Base-by-base conservation (phyloP, 2,113 vertebrate species). In the Arizona elegans region DNA sequence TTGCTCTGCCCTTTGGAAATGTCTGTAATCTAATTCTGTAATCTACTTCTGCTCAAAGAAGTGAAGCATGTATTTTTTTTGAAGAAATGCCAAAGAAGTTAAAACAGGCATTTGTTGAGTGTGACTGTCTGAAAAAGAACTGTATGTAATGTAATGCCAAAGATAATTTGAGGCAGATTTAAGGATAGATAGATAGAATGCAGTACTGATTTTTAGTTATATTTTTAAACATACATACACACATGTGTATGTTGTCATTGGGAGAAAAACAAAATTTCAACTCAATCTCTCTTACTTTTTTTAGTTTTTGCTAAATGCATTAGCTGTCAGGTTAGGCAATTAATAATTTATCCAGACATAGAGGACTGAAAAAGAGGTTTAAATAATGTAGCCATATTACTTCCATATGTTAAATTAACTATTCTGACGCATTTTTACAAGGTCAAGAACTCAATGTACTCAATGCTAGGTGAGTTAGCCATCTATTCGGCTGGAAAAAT, bases 371-470 rank as follows among this genome's bases (percentile, higher is more conserved):
- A 88, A 33, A 75, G 53, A 65, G 43, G 29, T 91, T 91, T 88
- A 26, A 91, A 91, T 89, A 89, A 89, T 93, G 29, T 93, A 55
- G 13, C 88, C 43, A n/a, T 90, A 90, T 86, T 89, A 86, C 52
- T 65, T n/a, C 70, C 56, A 70, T 90, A 89, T 91, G 92, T 92
- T 88, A 90, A 58, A 54, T 88, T 88, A 94, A 53, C 38, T 52
- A 91, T 91, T 55, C 87, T 88, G 65, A 33, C 29, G 55, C 54
- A 92, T 91, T 12, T 54, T 88, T 81, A 88, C 9, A 23, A 86
- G 65, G 87, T 86, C 81, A 89, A 88, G 92, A 92, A 93, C 33
- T 55, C 56, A 88, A 11, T 62, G 29, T 92, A 52, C 47, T 88
- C 54, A 55, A 29, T 89, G 62, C 24, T 91, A 91, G 26, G 93